A percentile compares a stretch with the other conserved stretches of the same genome.
These are phyloP conservation scores for Leptinotarsa juncta DNA, from an alignment of 2,888 invertebrate genomes.

Conservation along the genomic window DNA sequence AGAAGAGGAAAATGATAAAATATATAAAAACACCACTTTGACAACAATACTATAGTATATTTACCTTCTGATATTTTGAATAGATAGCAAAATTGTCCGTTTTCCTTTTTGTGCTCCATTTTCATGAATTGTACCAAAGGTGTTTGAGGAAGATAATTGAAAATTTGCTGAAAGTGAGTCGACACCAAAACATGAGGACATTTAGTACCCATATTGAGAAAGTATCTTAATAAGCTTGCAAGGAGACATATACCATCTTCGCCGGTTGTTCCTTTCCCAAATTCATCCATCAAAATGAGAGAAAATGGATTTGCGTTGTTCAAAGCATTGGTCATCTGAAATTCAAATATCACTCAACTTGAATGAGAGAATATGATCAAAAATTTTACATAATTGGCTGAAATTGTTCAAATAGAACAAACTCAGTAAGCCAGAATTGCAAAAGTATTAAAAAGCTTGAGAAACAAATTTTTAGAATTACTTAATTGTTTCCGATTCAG, in stretches of 20 bases:
- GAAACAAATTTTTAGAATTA: too few relatives aligned
- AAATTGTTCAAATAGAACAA: too few relatives aligned
- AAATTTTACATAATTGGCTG: too few relatives aligned
- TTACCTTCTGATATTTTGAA: constrained; percentile 73
- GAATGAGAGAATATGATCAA: background rate
- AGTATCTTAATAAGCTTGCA: constrained; percentile 75
- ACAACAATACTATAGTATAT: background rate
- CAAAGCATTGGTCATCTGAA: constrained; percentile 79
- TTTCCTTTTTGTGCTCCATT: constrained; percentile 57
- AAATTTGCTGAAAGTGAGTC: constrained; percentile 81
- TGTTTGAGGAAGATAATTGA: constrained; percentile 70
- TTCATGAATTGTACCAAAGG: constrained; percentile 60
- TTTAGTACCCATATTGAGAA: constrained; percentile 68
- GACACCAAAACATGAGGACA: constrained; percentile 83
- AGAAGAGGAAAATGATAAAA: too few relatives aligned
- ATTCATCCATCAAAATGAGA: constrained; percentile 88
- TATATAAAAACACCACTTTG: too few relatives aligned
- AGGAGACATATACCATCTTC: constrained; percentile 82
- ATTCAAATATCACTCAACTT: constrained; percentile 18
- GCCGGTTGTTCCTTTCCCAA: constrained; percentile 86
- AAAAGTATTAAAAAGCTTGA: too few relatives aligned
- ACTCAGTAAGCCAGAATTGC: too few relatives aligned
- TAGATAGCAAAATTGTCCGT: constrained; percentile 73
- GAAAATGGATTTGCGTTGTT: constrained; percentile 74
- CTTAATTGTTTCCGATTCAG: too few relatives aligned